These are phyloP conservation scores for Danionella dracula DNA, from an alignment of 2,797 vertebrate genomes.

Conservation along the genomic window DNA sequence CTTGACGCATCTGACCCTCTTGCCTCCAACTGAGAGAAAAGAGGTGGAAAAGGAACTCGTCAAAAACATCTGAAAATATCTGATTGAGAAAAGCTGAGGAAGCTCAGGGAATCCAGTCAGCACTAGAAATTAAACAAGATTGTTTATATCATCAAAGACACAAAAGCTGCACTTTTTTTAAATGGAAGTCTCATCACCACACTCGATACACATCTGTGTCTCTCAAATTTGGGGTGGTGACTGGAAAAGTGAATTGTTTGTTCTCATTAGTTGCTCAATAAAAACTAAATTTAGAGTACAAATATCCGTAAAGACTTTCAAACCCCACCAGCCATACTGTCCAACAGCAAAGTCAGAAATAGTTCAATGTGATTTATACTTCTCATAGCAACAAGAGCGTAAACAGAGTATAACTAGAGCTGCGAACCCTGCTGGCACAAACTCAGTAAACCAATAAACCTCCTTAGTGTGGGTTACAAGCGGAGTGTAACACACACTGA, in stretches of 20 bases:
- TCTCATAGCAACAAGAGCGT: constrained; percentile 36
- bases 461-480: constrained; percentile 29
- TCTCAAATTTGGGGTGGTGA: too few species aligned
- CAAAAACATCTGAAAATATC: neutral
- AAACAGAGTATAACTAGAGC: constrained; percentile 17
- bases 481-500: constrained; percentile 1
- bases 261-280: too few species aligned
- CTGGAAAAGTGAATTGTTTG: too few species aligned
- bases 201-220: too few species aligned
- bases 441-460: neutral
- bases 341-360: constrained; percentile 27
- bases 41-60: neutral
- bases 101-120: constrained; percentile 4
- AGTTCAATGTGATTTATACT: constrained; percentile 29
- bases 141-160: too few species aligned
- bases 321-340: constrained; percentile 20
- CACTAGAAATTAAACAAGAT: neutral
- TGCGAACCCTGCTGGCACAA: constrained; percentile 20
- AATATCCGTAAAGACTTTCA: too few species aligned
- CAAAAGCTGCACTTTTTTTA: too few species aligned
- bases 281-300: too few species aligned
- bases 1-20: constrained; percentile 57
- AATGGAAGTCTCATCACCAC: too few species aligned
- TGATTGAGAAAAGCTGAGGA: neutral
- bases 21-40: constrained; percentile 61